phyloP scores from a whole-genome alignment of 2,888 invertebrate genomes.

The Aphodius sticticus region DNA sequence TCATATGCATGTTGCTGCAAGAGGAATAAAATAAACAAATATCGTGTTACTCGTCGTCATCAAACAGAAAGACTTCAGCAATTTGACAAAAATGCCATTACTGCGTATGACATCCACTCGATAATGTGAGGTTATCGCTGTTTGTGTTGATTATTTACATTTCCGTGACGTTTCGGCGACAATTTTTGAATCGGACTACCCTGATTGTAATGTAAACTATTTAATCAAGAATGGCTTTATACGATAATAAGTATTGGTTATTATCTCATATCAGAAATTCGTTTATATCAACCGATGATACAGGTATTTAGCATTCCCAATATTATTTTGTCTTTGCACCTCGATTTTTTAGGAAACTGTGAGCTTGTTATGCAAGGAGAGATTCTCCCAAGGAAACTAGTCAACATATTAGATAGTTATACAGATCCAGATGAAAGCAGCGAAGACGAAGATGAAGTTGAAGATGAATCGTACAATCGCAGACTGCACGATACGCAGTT shows the following conservation, averaged over 20 bases:
- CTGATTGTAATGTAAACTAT: neutral
- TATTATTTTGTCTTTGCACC: slow-evolving; percentile 17
- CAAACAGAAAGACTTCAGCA: neutral
- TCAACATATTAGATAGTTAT: slow-evolving; percentile 68
- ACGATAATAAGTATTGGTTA: slow-evolving; percentile 93
- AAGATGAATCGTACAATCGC: slow-evolving; percentile 77
- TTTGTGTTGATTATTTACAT: slow-evolving; percentile 4
- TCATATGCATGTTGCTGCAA: slow-evolving; percentile 65
- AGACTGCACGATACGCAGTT: slow-evolving; percentile 73
- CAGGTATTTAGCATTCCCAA: slow-evolving; percentile 57
- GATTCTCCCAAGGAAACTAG: slow-evolving; percentile 73
- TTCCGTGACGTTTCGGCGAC: neutral
- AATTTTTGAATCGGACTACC: too few species aligned
- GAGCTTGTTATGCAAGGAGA: slow-evolving; percentile 91
- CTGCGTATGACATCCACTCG: neutral
- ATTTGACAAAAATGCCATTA: slow-evolving; percentile 19
- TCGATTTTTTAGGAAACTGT: slow-evolving; percentile 72
- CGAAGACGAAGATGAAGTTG: slow-evolving; percentile 76
- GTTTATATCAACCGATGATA: slow-evolving; percentile 95
- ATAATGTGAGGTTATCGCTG: neutral
- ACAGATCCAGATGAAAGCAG: slow-evolving; percentile 83
- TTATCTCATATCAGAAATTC: slow-evolving; percentile 93
- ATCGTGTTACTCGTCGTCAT: neutral
- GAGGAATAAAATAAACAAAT: neutral
- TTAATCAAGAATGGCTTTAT: slow-evolving; percentile 79